phyloP scores from a whole-genome alignment of 2,113 vertebrate genomes.

The Xiphias gladius region DNA sequence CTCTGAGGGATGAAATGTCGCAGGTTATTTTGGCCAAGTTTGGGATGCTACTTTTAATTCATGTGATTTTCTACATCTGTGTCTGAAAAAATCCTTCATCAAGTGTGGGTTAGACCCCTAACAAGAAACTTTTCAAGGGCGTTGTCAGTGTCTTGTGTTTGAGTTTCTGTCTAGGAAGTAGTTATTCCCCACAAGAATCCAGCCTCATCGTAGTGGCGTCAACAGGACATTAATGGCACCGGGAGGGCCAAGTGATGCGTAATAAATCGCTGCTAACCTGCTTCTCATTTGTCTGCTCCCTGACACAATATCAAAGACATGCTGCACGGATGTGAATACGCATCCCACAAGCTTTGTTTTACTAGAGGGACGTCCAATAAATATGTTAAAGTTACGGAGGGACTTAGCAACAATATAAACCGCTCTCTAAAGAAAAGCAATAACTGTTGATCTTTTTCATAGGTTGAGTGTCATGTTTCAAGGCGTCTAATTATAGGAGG shows the following conservation, averaged over 20 bases:
- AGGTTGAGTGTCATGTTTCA: not conserved
- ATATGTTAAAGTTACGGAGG: not conserved
- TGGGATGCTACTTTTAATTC: not conserved
- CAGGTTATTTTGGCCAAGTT: not conserved
- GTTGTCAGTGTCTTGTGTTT: not conserved
- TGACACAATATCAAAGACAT: slow-evolving; percentile 6
- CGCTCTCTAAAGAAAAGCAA: not conserved
- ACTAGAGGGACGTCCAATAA: not conserved
- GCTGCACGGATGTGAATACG: slow-evolving; percentile 21
- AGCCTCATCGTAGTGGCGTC: not conserved
- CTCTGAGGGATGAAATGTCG: not conserved
- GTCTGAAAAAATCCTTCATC: not conserved
- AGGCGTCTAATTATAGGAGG: not conserved
- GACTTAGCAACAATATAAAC: not conserved
- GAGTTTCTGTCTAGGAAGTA: not conserved
- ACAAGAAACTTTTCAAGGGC: not conserved
- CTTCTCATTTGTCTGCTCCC: slow-evolving; percentile 9
- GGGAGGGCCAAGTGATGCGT: slow-evolving; percentile 6
- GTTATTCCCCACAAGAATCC: not conserved
- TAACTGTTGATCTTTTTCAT: not conserved
- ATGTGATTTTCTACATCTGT: not conserved
- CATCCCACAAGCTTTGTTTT: slow-evolving; percentile 10
- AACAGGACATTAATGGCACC: slow-evolving; percentile 22
- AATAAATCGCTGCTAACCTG: slow-evolving; percentile 11
- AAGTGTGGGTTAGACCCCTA: not conserved